A percentile compares a stretch with the other conserved stretches of the same genome.
Evolutionary conservation across 2,888 invertebrate genomes (phyloP).

Genomic region (Carterocephalus palaemon): DNA sequence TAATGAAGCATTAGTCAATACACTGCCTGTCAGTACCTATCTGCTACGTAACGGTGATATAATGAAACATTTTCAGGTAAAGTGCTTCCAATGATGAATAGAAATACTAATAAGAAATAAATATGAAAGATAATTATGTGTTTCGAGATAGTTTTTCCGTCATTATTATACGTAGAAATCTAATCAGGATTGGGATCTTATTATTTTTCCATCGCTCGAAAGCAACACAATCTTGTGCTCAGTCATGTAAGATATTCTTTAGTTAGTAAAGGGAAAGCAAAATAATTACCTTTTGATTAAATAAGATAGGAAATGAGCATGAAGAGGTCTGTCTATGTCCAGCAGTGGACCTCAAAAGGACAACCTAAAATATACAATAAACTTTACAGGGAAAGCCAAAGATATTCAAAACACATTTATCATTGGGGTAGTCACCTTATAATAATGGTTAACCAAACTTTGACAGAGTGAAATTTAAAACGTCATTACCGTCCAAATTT

Average conservation of each 20-base stretch:
- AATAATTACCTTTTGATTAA: too few relatives aligned
- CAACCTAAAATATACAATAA: too few relatives aligned
- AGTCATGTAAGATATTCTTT: too few relatives aligned
- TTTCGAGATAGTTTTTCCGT: constrained; percentile 12
- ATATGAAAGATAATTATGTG: constrained; percentile 15
- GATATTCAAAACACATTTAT: too few relatives aligned
- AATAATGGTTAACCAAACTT: too few relatives aligned
- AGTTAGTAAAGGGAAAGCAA: too few relatives aligned
- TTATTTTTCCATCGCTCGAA: neutral
- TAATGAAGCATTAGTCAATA: neutral
- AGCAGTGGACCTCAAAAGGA: constrained; percentile 1
- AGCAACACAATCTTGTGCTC: too few relatives aligned
- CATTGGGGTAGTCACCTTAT: too few relatives aligned
- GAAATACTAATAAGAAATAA: constrained; percentile 9
- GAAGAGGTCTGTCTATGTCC: neutral
- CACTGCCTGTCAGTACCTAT: neutral
- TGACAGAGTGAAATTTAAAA: too few relatives aligned
- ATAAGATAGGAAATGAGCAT: too few relatives aligned
- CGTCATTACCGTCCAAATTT: constrained; percentile 1
- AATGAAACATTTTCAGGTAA: constrained; percentile 3
- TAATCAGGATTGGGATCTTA: neutral
- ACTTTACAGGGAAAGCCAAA: too few relatives aligned
- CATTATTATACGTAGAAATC: neutral
- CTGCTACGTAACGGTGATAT: neutral
- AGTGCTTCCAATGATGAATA: constrained; percentile 6